Evolutionary conservation across 2,888 invertebrate species (phyloP), one percentile per base, ranked within the genome.

Genomic region (Tortrix viridana): DNA sequence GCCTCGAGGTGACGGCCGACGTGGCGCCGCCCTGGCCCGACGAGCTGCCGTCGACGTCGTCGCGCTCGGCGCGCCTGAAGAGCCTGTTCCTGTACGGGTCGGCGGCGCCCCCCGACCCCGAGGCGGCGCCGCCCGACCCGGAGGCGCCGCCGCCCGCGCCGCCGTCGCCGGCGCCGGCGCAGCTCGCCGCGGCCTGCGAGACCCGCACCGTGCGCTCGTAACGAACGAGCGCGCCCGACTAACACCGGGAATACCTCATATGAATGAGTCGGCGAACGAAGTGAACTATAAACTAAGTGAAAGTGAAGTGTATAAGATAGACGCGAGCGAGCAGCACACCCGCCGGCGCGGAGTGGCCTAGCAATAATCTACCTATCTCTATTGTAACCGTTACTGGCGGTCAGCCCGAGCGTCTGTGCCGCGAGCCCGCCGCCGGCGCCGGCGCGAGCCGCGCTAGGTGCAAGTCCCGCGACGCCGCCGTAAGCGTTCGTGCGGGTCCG

Each of bases 71-170:
- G 23, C 74, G 83, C 4, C 80, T 86, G 47, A 79, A 84, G 56
- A 86, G 81, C 70, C 78, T 91, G 52, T 90, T 91, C 82, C 85
- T 91, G 41, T 90, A 90, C 82, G 91, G 91, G 14, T 80, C 87
- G 3, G 74, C 83, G 18, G 77, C 75, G 62, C 85, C 85, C 41
- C 77, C 79, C 6, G 88, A 88, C 78, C 69, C 75, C 3, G 86
- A 86, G 69, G 85, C 86, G 20, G 84, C 79, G 65, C n/a, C 72
- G 37, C 43, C 68, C 48, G 19, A 55, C 44, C 38, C 55, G 62
- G 32, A 54, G 62, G 62, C 19, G 57, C 46, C 67, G 23, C 59
- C 61, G 16, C 65, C 66, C 58, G 5, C n/a, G 14, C 14, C 38
- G n/a, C n/a, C 12, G 38, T 14, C n/a, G 38, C 38, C 65, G 58